A percentile compares a stretch with the other conserved stretches of the same genome.
Conservation (phyloP, 1,140 invertebrate genomes). For the Achroia grisella region DNA sequence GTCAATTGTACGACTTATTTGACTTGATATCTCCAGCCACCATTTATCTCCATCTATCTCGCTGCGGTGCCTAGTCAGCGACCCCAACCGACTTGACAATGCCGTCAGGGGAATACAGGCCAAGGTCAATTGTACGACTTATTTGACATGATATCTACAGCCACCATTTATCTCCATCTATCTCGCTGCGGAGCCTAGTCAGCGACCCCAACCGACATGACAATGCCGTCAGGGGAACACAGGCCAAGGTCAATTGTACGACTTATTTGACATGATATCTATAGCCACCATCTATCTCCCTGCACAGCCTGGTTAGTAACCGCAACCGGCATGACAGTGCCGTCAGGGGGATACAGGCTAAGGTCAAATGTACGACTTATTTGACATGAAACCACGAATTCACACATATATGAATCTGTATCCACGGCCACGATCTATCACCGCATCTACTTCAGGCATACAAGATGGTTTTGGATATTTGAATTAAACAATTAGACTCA, state of each 20-base stretch:
- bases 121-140: slow-evolving; percentile 42
- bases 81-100: slow-evolving; percentile 68
- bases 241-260: slow-evolving; percentile 58
- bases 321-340: slow-evolving; percentile 70
- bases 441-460: too few species aligned
- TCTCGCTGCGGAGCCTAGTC: slow-evolving; percentile 60
- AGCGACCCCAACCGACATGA: slow-evolving; percentile 71
- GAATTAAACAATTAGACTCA: background rate
- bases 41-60: too few species aligned
- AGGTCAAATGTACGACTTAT: too few species aligned
- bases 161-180: too few species aligned
- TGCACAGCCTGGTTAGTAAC: slow-evolving; percentile 62
- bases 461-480: background rate
- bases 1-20: too few species aligned
- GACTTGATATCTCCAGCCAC: too few species aligned
- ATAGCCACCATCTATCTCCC: too few species aligned
- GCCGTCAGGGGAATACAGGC: slow-evolving; percentile 76
- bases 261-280: too few species aligned
- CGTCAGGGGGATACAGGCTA: slow-evolving; percentile 75
- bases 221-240: slow-evolving; percentile 74
- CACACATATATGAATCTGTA: too few species aligned
- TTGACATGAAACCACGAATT: too few species aligned
- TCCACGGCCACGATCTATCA: too few species aligned
- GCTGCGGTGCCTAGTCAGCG: slow-evolving; percentile 63
- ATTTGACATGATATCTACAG: too few species aligned